phyloP scores from a whole-genome alignment of 2,113 vertebrate genomes.

The Bagarius yarrelli region DNA sequence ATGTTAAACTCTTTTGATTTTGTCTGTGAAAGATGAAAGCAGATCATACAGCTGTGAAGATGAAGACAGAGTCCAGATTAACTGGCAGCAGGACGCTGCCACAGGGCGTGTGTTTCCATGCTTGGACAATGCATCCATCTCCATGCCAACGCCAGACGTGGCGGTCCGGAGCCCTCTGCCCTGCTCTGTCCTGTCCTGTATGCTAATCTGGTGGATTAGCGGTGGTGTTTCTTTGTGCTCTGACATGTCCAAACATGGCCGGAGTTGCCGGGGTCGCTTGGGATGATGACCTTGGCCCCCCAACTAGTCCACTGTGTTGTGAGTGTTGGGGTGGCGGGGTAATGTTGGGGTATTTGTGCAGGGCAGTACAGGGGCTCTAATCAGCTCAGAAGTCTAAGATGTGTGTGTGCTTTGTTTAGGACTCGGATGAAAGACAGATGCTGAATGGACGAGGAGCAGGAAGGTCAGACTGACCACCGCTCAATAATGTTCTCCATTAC shows the following conservation, averaged over 20 bases:
- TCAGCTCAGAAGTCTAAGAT: slow-evolving; percentile 68
- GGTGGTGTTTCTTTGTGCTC: slow-evolving; percentile 67
- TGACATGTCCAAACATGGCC: slow-evolving; percentile 82
- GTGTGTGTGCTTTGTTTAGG: slow-evolving; percentile 67
- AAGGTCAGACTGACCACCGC: slow-evolving; percentile 68
- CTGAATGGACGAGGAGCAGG: slow-evolving; percentile 61
- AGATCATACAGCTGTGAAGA: slow-evolving; percentile 6
- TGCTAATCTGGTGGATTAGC: slow-evolving; percentile 75
- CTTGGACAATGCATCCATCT: slow-evolving; percentile 65
- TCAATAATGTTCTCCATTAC: slow-evolving; percentile 64
- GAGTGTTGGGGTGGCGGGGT: slow-evolving; percentile 23
- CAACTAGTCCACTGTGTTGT: slow-evolving; percentile 23
- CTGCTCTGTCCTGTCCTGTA: slow-evolving; percentile 68
- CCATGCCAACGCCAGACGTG: slow-evolving; percentile 65
- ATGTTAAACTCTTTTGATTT: background rate
- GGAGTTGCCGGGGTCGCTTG: slow-evolving; percentile 65
- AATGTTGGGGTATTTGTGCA: slow-evolving; percentile 58
- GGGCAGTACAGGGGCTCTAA: slow-evolving; percentile 65
- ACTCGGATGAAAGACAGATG: slow-evolving; percentile 59
- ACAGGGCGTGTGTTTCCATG: slow-evolving; percentile 53
- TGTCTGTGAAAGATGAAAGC: background rate
- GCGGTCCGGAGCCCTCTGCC: slow-evolving; percentile 62
- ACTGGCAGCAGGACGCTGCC: slow-evolving; percentile 64
- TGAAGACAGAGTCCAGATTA: slow-evolving; percentile 63
- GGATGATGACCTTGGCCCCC: slow-evolving; percentile 78